These are phyloP conservation scores for Zaprionus tsacasi DNA, from an alignment of 1,140 invertebrate species.

Conservation along the genomic window DNA sequence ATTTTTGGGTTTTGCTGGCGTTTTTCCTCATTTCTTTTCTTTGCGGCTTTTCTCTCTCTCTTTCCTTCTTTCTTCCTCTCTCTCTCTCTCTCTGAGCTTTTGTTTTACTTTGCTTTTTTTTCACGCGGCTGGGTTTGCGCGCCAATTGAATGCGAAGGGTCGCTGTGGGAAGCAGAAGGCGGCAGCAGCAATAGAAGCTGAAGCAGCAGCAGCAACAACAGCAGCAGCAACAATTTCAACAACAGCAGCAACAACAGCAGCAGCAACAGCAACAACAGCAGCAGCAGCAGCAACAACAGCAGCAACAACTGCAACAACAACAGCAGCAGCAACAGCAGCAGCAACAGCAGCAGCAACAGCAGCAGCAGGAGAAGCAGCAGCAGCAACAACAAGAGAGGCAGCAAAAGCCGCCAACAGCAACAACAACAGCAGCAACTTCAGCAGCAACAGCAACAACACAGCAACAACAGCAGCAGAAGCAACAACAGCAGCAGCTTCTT, in stretches of 20 bases:
- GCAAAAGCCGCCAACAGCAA: conserved; percentile 12
- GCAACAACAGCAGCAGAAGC: conserved; percentile 10
- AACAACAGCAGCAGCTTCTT: conserved; percentile 25
- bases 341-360: conserved; percentile 10
- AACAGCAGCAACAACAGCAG: conserved; percentile 3
- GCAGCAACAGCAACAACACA: conserved; percentile 11
- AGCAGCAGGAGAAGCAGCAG: conserved; percentile 4
- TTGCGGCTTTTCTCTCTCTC: conserved; percentile 14
- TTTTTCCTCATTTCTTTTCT: conserved; percentile 16
- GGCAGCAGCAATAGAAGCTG: conserved; percentile 18
- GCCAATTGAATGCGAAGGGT: conserved; percentile 37
- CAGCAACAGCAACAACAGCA: conserved; percentile 25
- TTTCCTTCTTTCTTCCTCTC: not conserved
- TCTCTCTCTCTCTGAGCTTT: conserved; percentile 6
- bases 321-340: not conserved
- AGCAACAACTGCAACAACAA: not conserved
- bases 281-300: conserved; percentile 10
- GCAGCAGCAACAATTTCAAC: conserved; percentile 7
- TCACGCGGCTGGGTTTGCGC: conserved; percentile 35
- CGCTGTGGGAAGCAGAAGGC: not conserved
- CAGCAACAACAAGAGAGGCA: conserved; percentile 5
- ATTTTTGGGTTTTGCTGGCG: conserved; percentile 28
- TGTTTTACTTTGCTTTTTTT: conserved; percentile 39
- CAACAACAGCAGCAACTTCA: not conserved
- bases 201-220: conserved; percentile 9